A percentile compares a stretch with the other conserved stretches of the same genome.
Evolutionary conservation across 2,113 vertebrate species (phyloP).

Genomic region (Corythaixoides concolor): DNA sequence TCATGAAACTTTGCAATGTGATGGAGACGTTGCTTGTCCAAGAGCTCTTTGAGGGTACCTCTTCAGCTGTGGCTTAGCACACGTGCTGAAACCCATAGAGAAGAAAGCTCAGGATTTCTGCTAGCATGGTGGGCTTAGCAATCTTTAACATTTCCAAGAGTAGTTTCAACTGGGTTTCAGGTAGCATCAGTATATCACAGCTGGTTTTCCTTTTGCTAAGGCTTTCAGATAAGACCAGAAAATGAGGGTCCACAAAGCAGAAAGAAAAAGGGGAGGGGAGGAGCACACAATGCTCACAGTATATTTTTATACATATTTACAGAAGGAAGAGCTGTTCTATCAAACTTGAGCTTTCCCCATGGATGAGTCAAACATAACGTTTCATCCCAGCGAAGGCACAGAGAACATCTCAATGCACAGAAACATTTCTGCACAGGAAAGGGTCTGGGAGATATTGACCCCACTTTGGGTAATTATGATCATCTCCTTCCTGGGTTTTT

Average conservation of each 20-base stretch:
- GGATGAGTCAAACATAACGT: conserved; percentile 66
- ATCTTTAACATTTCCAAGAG: neutral
- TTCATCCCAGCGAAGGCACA: conserved; percentile 22
- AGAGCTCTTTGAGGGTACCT: neutral
- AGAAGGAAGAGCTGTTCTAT: conserved; percentile 65
- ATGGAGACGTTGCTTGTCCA: neutral
- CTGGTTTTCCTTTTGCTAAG: neutral
- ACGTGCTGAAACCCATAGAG: neutral
- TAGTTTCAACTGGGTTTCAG: neutral
- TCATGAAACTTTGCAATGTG: neutral
- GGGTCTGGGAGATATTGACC: conserved; percentile 54
- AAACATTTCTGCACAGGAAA: conserved; percentile 55
- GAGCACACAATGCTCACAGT: conserved; percentile 60
- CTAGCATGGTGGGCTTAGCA: neutral
- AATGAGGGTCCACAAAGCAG: neutral
- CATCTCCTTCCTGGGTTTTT: conserved; percentile 75
- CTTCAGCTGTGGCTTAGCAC: neutral
- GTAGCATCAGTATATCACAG: neutral
- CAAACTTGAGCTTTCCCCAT: conserved; percentile 58
- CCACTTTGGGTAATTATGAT: conserved; percentile 73
- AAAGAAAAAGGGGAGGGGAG: conserved; percentile 45
- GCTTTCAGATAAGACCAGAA: neutral
- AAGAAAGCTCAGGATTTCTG: neutral
- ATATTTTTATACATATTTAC: conserved; percentile 61
- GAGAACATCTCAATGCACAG: conserved; percentile 57